These are phyloP conservation scores for Tenthredo notha DNA, from an alignment of 2,888 invertebrate species.

Conservation along the genomic window DNA sequence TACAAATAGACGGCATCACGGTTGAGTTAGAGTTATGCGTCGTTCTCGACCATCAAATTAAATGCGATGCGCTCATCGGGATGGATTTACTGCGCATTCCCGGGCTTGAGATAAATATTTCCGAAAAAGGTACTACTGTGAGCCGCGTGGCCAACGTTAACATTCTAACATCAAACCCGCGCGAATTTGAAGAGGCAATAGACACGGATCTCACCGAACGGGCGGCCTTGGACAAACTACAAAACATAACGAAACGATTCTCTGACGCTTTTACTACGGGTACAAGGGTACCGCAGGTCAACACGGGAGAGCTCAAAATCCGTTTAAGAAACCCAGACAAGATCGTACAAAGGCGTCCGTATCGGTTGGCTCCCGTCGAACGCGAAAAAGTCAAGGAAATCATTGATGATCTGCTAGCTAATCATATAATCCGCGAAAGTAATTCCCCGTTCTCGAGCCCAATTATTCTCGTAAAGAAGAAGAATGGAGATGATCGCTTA, in stretches of 20 bases:
- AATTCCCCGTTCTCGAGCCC: neutral
- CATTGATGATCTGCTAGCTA: neutral
- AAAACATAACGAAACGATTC: neutral
- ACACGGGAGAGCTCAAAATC: neutral
- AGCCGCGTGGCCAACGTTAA: neutral
- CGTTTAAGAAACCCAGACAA: neutral
- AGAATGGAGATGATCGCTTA: too few relatives aligned
- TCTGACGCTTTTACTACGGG: neutral
- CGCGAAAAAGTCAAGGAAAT: neutral
- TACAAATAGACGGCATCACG: neutral
- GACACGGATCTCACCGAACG: neutral
- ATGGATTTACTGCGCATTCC: neutral
- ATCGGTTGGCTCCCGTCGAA: neutral
- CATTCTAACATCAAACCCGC: neutral
- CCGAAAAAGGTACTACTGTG: neutral
- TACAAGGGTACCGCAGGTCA: neutral
- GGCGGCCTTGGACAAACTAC: neutral
- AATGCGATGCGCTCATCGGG: neutral
- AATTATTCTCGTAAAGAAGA: neutral
- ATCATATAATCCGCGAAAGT: neutral
- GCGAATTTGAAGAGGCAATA: neutral
- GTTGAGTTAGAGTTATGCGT: neutral
- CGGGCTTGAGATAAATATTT: neutral
- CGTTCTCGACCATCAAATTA: neutral
- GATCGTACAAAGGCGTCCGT: neutral